phyloP scores from a whole-genome alignment of 2,797 vertebrate species.

The Malacoctenus gilli region DNA sequence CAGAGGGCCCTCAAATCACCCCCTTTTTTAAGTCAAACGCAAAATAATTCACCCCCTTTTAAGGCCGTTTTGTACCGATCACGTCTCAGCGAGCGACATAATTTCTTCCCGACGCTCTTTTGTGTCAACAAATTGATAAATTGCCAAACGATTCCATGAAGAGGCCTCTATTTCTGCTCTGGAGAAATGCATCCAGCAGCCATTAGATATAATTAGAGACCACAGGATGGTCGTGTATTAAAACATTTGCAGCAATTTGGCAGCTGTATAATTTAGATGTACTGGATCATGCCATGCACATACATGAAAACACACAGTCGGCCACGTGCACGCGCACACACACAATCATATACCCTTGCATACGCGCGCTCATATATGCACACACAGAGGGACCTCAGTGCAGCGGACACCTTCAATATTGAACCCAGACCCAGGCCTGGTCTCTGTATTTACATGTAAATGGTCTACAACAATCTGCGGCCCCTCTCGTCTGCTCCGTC shows the following conservation, averaged over 20 bases:
- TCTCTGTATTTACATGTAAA: constrained; percentile 87
- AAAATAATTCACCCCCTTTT: constrained; percentile 12
- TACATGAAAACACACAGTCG: constrained; percentile 69
- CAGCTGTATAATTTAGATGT: constrained; percentile 80
- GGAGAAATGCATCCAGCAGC: constrained; percentile 75
- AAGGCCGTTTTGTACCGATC: constrained; percentile 18
- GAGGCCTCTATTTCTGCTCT: constrained; percentile 45
- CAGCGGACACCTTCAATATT: constrained; percentile 84
- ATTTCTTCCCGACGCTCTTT: not conserved
- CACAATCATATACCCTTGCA: constrained; percentile 56
- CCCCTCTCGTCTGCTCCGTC: constrained; percentile 71
- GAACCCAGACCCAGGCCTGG: constrained; percentile 79
- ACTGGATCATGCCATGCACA: constrained; percentile 79
- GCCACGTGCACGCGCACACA: constrained; percentile 31
- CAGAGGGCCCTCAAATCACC: constrained; percentile 35
- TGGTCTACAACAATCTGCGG: constrained; percentile 87
- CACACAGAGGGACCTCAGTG: constrained; percentile 77
- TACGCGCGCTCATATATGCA: constrained; percentile 65
- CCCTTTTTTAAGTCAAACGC: constrained; percentile 20
- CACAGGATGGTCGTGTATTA: constrained; percentile 83
- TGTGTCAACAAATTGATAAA: constrained; percentile 29
- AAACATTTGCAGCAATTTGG: constrained; percentile 83
- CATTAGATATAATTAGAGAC: constrained; percentile 80
- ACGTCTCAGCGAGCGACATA: constrained; percentile 23
- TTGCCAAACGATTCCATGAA: constrained; percentile 55